phyloP scores from a whole-genome alignment of 2,113 vertebrate species.

The Egretta garzetta region DNA sequence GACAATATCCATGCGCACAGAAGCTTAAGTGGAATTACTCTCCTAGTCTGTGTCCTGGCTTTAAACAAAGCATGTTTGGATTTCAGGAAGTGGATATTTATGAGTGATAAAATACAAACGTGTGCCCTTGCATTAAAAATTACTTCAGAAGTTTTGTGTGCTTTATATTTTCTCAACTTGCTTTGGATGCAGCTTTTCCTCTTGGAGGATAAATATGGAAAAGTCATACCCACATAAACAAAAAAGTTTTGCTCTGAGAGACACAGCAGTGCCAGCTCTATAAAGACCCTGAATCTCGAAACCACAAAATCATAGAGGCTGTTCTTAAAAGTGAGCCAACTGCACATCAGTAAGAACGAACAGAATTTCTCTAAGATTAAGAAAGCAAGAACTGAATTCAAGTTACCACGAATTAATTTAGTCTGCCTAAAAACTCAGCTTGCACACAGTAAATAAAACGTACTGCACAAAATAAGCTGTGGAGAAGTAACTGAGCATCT shows the following conservation, averaged over 20 bases:
- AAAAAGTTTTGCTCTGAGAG: background rate
- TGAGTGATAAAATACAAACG: background rate
- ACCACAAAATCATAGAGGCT: background rate
- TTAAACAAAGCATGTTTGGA: background rate
- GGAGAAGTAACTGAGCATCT: background rate
- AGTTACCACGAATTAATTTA: background rate
- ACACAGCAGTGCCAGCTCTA: background rate
- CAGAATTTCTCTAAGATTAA: background rate
- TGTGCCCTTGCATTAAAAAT: background rate
- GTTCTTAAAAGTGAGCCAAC: background rate
- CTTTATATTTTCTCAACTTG: background rate
- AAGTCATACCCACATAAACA: background rate
- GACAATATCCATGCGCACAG: background rate
- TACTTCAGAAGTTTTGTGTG: background rate
- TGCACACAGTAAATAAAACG: background rate
- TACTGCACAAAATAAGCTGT: background rate
- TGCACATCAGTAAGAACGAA: background rate
- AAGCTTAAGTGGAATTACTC: constrained; percentile 24
- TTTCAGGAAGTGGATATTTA: background rate
- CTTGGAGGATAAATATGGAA: background rate
- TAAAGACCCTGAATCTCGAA: background rate
- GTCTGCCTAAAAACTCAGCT: background rate
- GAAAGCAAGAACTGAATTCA: background rate
- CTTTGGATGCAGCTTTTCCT: background rate
- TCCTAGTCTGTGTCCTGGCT: background rate